Percentiles rank a stretch among this genome's conserved stretches.
Conservation (phyloP, 2,797 vertebrate genomes). For the Acanthurus lineatus region DNA sequence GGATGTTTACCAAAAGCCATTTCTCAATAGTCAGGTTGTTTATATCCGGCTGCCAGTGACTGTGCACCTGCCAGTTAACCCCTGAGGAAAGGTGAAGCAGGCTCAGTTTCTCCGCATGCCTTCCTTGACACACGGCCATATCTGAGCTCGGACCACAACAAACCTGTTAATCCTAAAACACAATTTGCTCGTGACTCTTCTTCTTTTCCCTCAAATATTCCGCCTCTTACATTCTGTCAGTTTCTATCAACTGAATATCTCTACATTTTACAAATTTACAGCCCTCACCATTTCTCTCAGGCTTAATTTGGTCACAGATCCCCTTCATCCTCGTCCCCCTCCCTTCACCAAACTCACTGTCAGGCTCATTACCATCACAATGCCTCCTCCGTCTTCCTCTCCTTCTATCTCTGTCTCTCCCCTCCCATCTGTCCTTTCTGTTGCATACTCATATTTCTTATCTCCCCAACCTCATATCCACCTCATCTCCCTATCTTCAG, state of each 20-base stretch:
- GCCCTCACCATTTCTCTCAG: constrained; percentile 39
- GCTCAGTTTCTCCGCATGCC: constrained; percentile 45
- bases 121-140: constrained; percentile 24
- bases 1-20: constrained; percentile 48
- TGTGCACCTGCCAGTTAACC: constrained; percentile 56
- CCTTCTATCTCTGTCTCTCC: constrained; percentile 19
- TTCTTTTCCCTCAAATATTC: constrained; percentile 15
- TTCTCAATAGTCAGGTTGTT: constrained; percentile 59
- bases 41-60: constrained; percentile 33
- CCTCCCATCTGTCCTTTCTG: constrained; percentile 16
- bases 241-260: constrained; percentile 15
- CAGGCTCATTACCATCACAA: constrained; percentile 49
- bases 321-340: not conserved
- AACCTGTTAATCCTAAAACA: constrained; percentile 42
- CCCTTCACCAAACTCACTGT: constrained; percentile 19
- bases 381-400: constrained; percentile 30
- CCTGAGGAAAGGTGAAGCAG: constrained; percentile 47
- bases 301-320: constrained; percentile 44
- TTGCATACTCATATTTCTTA: constrained; percentile 27
- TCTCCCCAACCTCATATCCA: constrained; percentile 27
- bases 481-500: constrained; percentile 51
- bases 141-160: constrained; percentile 45
- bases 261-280: constrained; percentile 3
- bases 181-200: constrained; percentile 36
- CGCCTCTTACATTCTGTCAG: constrained; percentile 5